These are phyloP conservation scores for Drosophila rellima DNA, from an alignment of 2,888 invertebrate genomes.

Conservation along the genomic window DNA sequence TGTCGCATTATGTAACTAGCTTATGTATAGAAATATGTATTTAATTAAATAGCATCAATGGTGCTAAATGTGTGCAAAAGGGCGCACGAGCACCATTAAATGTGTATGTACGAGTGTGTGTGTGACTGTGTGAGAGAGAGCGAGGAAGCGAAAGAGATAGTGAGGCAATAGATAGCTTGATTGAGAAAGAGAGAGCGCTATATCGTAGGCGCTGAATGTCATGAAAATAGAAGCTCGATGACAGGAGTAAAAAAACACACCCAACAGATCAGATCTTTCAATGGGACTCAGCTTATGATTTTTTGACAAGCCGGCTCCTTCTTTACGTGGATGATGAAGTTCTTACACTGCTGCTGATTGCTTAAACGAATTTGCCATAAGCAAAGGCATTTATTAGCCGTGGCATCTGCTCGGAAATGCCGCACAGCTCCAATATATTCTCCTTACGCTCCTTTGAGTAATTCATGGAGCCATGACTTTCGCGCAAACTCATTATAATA, in stretches of 20 bases:
- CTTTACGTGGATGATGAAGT: background rate
- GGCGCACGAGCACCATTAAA: constrained; percentile 33
- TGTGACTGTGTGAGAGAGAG: background rate
- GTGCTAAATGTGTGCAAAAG: constrained; percentile 35
- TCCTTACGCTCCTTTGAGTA: constrained; percentile 72
- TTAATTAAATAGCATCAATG: constrained; percentile 19
- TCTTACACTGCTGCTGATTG: background rate
- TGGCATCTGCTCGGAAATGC: constrained; percentile 86
- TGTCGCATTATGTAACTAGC: constrained; percentile 8
- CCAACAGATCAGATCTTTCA: background rate
- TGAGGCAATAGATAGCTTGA: constrained; percentile 16
- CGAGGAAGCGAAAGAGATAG: background rate
- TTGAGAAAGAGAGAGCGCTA: constrained; percentile 14
- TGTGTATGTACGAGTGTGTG: constrained; percentile 10
- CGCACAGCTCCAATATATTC: constrained; percentile 86
- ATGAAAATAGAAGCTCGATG: constrained; percentile 1
- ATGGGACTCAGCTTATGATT: constrained; percentile 6
- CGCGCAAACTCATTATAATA: constrained; percentile 81
- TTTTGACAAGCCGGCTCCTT: constrained; percentile 34
- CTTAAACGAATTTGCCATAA: constrained; percentile 64
- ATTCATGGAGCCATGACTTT: constrained; percentile 76
- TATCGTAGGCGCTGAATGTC: background rate
- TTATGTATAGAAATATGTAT: constrained; percentile 28
- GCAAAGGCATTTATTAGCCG: constrained; percentile 87
- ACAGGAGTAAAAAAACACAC: background rate